These are phyloP conservation scores for Kryptolebias ocellatus DNA, from an alignment of 2,797 vertebrate genomes.

Conservation along the genomic window DNA sequence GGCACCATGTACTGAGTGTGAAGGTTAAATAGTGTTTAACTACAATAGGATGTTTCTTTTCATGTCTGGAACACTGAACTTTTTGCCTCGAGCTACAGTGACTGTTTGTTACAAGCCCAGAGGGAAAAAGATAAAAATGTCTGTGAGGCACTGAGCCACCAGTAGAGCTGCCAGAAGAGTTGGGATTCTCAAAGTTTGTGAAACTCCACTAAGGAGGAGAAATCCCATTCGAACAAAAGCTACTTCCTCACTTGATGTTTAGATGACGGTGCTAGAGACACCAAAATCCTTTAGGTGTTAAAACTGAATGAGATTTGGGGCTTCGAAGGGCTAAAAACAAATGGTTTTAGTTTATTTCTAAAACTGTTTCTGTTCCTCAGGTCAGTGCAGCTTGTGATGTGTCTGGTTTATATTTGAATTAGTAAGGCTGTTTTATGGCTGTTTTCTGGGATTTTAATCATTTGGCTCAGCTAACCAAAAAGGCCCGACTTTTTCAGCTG, in stretches of 20 bases:
- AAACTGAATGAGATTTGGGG: neutral
- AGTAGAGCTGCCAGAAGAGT: neutral
- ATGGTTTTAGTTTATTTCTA: too few species aligned
- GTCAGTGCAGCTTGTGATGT: too few species aligned
- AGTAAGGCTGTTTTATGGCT: too few species aligned
- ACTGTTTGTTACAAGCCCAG: neutral
- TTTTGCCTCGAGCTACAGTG: neutral
- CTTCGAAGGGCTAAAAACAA: too few species aligned
- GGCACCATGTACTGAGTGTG: neutral
- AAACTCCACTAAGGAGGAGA: neutral
- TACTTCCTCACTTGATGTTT: neutral
- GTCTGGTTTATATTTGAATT: too few species aligned
- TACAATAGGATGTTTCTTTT: neutral
- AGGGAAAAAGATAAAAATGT: neutral
- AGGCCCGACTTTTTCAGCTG: too few species aligned
- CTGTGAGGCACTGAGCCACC: neutral
- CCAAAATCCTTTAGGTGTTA: neutral
- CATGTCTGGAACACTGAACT: neutral
- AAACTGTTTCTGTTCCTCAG: too few species aligned
- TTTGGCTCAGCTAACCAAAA: too few species aligned
- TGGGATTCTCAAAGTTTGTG: neutral
- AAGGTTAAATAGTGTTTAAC: constrained; percentile 6
- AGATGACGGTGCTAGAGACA: neutral
- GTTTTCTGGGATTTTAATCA: too few species aligned
- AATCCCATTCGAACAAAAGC: neutral